phyloP scores from a whole-genome alignment of 2,888 invertebrate genomes.

The Celastrina argiolus region DNA sequence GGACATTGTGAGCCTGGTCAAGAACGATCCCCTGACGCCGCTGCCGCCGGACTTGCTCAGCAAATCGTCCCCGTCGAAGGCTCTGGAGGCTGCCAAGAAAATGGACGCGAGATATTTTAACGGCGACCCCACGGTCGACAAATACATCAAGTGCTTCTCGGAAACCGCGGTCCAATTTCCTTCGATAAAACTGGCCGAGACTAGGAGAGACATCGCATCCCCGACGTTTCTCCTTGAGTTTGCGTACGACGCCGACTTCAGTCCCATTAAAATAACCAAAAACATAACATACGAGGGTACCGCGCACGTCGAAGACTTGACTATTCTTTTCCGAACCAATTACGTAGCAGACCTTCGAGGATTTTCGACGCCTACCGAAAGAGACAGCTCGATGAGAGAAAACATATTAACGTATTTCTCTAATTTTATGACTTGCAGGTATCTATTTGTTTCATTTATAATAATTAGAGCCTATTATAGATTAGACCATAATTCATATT shows the following conservation, averaged over 20 bases:
- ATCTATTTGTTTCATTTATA: constrained; percentile 35
- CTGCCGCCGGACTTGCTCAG: constrained; percentile 47
- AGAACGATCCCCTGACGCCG: constrained; percentile 40
- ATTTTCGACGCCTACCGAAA: constrained; percentile 34
- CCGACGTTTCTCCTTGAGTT: constrained; percentile 75
- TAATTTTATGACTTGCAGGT: constrained; percentile 56
- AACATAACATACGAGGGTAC: constrained; percentile 65
- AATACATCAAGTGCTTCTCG: constrained; percentile 46
- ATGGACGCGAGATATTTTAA: constrained; percentile 49
- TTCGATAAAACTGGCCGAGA: constrained; percentile 47
- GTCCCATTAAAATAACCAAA: constrained; percentile 58
- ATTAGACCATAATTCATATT: too few species aligned
- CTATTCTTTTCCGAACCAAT: constrained; percentile 69
- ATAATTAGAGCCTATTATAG: not conserved
- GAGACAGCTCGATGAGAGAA: constrained; percentile 46
- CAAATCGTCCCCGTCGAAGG: constrained; percentile 33
- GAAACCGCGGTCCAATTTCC: constrained; percentile 55
- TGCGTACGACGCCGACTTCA: constrained; percentile 66
- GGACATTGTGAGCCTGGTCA: constrained; percentile 43
- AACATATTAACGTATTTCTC: constrained; percentile 52
- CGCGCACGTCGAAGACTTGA: constrained; percentile 78
- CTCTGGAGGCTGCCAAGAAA: constrained; percentile 39
- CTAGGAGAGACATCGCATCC: constrained; percentile 45
- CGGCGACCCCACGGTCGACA: constrained; percentile 42
- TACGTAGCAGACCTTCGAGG: constrained; percentile 39